phyloP scores from a whole-genome alignment of 1,140 invertebrate genomes.

The Bombus ignitus region DNA sequence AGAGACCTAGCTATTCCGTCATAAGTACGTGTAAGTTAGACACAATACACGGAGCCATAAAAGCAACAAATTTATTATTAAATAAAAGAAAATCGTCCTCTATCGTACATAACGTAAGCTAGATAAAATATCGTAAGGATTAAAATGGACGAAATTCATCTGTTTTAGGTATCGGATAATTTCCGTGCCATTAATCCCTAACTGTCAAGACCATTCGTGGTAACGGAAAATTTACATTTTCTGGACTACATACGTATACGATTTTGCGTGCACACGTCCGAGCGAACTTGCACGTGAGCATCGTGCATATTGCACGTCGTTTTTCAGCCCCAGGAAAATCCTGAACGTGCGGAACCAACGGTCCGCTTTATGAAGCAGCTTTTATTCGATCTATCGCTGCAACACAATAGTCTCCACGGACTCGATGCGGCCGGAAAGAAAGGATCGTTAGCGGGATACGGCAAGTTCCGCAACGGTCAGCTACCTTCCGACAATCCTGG shows the following conservation, averaged over 20 bases:
- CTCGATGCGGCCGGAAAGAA: slow-evolving; percentile 13
- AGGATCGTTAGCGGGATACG: slow-evolving; percentile 23
- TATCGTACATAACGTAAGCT: neutral
- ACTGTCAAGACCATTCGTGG: neutral
- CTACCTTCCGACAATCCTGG: neutral
- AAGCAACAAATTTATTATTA: neutral
- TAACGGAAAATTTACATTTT: slow-evolving; percentile 10
- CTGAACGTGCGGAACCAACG: slow-evolving; percentile 20
- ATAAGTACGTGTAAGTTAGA: no score
- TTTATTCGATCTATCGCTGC: slow-evolving; percentile 8
- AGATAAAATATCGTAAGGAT: neutral
- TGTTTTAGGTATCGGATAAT: neutral
- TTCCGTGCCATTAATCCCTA: neutral
- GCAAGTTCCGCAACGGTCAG: slow-evolving; percentile 15
- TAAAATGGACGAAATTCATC: neutral
- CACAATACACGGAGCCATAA: neutral
- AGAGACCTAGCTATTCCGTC: no score
- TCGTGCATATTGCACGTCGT: neutral
- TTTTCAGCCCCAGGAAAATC: slow-evolving; percentile 22
- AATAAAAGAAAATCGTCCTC: neutral
- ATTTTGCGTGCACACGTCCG: neutral
- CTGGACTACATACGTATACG: neutral
- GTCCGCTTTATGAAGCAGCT: neutral
- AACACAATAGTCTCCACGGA: slow-evolving; percentile 16
- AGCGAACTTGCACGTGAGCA: neutral